phyloP scores from a whole-genome alignment of 2,113 vertebrate species.

The Silurus glanis region DNA sequence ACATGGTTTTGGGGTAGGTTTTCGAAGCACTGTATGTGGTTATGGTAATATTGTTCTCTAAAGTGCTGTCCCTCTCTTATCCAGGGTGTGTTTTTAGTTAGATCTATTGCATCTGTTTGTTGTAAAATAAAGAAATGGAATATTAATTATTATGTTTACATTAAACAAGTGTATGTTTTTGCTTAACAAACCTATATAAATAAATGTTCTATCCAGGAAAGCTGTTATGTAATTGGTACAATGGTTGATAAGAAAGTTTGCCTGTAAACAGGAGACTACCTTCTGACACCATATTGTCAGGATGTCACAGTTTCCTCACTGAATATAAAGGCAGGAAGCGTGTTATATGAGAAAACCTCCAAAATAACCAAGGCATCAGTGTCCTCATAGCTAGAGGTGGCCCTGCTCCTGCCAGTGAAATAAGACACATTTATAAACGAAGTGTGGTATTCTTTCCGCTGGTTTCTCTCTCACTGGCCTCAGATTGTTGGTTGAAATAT shows the following conservation, averaged over 20 bases:
- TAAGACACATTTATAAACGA: constrained; percentile 3
- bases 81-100: neutral
- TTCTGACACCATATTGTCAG: neutral
- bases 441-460: constrained; percentile 2
- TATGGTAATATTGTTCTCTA: neutral
- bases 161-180: neutral
- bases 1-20: neutral
- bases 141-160: neutral
- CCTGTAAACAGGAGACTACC: neutral
- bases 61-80: neutral
- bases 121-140: neutral
- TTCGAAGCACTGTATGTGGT: neutral
- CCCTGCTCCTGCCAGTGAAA: neutral
- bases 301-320: neutral
- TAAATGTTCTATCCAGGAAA: neutral
- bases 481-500: constrained; percentile 4
- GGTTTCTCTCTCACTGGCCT: neutral
- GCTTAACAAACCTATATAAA: neutral
- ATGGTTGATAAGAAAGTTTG: neutral
- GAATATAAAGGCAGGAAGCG: neutral
- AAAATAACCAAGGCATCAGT: neutral
- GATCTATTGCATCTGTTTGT: neutral
- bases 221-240: too few species aligned
- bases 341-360: neutral
- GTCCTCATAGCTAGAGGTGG: neutral